Percentiles rank a stretch among this genome's conserved stretches.
phyloP scores from a whole-genome alignment of 2,888 invertebrate species.

The Eupithecia vulgata region DNA sequence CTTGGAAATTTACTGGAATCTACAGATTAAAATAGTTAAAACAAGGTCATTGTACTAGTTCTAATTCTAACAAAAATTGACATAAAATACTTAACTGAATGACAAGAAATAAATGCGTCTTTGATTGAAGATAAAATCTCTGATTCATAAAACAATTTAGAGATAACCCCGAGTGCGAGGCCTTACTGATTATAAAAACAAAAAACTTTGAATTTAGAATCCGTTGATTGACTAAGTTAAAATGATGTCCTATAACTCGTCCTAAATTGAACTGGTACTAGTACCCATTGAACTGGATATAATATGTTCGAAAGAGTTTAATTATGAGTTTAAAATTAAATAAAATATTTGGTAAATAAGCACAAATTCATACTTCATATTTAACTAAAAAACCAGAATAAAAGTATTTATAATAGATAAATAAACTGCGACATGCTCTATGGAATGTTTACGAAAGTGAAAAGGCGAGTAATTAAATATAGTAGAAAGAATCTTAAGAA shows the following conservation, averaged over 20 bases:
- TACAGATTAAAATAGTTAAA: constrained; percentile 40
- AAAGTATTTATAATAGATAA: neutral
- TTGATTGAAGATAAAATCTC: neutral
- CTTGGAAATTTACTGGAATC: constrained; percentile 87
- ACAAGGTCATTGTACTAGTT: neutral
- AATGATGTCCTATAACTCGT: too few species aligned
- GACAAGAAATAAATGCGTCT: neutral
- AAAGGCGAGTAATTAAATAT: neutral
- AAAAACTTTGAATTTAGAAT: neutral
- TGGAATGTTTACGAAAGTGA: neutral
- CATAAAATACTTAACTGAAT: neutral
- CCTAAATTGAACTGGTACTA: neutral
- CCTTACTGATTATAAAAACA: too few species aligned
- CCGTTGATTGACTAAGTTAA: neutral
- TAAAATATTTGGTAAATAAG: neutral
- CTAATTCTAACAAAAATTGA: neutral
- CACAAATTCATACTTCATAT: neutral
- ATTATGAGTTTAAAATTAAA: too few species aligned
- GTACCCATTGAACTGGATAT: too few species aligned
- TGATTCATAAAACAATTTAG: neutral
- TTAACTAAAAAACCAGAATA: neutral
- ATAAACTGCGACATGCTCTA: neutral
- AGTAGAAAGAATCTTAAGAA: neutral
- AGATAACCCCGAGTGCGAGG: too few species aligned
- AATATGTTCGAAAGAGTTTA: neutral